Conservation (phyloP, 2,113 vertebrate genomes). For the Pipa parva region DNA sequence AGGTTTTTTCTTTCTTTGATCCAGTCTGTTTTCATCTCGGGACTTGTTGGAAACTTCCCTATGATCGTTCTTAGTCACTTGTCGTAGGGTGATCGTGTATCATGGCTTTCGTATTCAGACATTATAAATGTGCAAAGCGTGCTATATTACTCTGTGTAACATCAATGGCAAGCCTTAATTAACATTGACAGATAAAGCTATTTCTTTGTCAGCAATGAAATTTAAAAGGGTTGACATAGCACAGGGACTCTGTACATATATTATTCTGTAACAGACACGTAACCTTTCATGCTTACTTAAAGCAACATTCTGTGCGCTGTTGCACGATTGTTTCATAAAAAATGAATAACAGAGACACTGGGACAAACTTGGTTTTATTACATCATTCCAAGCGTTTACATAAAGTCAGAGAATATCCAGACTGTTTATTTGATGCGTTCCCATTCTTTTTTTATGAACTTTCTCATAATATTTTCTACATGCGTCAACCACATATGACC, state of each 20-base stretch:
- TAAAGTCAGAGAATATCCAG: too few relatives aligned
- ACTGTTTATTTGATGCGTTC: too few relatives aligned
- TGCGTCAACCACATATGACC: too few relatives aligned
- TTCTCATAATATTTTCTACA: too few relatives aligned
- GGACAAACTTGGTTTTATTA: too few relatives aligned
- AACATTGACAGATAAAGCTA: constrained; percentile 93
- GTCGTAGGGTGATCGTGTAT: constrained; percentile 49
- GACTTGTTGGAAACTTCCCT: constrained; percentile 10
- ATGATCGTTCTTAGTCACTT: constrained; percentile 35
- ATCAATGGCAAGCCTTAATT: constrained; percentile 84
- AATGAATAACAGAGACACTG: background rate
- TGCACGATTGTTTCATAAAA: background rate
- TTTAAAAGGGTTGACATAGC: constrained; percentile 89
- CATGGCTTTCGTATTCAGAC: constrained; percentile 56
- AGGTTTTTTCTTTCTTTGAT: background rate
- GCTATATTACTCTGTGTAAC: constrained; percentile 66
- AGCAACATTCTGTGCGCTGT: constrained; percentile 56
- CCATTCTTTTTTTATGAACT: too few relatives aligned
- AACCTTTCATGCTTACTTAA: constrained; percentile 72
- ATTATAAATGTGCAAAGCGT: constrained; percentile 58
- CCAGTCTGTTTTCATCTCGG: background rate
- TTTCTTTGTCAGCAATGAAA: constrained; percentile 88
- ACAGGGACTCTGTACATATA: constrained; percentile 87
- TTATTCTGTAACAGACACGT: constrained; percentile 73
- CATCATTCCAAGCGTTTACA: too few relatives aligned